Base-by-base conservation (phyloP, 2,113 vertebrate species). In the Ciconia stormi region DNA sequence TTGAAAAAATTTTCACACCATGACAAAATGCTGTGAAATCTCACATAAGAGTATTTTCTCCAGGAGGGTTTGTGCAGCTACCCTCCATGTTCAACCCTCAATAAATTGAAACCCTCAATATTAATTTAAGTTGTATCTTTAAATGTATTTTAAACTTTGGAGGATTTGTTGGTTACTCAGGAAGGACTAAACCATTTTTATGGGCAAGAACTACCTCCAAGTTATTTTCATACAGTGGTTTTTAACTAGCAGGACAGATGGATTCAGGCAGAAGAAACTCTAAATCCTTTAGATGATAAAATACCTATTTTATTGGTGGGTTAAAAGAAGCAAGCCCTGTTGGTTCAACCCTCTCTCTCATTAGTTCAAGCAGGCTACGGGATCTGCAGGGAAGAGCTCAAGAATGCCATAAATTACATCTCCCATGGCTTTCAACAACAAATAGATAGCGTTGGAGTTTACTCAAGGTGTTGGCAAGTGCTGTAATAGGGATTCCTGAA, bases 391-490 rank as follows among this genome's bases (percentile, higher is more conserved):
- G 76, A 94, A 73, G 76, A 59, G 38, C 80, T 88, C 32, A 86
- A 81, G 61, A 92, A 89, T 69, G 80, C n/a, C 80, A 59, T 63
- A 76, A 90, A 84, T 92, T 67, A 56, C 30, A 63, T 56, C 55
- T 89, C 59, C 82, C 26, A 17, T 63, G 67, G 83, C 65, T 95
- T 95, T 80, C 90, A 93, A 76, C 73, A 91, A 62, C 83, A 91
- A 93, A 84, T n/a, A 70, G 44, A 65, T 29, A 69, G 32, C 0
- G 1, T 1, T 72, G 65, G 89, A 72, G 56, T 79, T 92, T 82
- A 91, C 20, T 76, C 44, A 83, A 81, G 88, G 59, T 87, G 19
- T 40, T 92, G 83, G 50, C 76, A 89, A 89, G 36, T 46, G 59
- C 47, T 65, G 18, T 26, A 56, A 30, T 5, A 78, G 25, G 7